Base-by-base conservation (phyloP, 1,140 invertebrate species). In the Hyles vespertilio region DNA sequence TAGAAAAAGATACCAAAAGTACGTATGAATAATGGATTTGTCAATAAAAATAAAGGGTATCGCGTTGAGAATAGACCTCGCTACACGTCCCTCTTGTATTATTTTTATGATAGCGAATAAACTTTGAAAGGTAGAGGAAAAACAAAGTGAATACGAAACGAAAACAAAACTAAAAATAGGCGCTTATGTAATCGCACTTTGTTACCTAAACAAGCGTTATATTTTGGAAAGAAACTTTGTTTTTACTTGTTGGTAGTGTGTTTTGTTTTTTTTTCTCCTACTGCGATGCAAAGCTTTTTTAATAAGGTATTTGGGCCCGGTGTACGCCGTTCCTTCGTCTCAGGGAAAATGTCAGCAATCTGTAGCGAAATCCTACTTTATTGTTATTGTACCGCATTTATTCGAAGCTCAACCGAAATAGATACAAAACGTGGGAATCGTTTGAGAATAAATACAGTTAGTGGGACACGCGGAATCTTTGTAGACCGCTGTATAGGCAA, bases 321-420 rank as follows among this genome's bases (percentile, higher is more conserved):
- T 79, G 80, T 84, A 81, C 77, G 71, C 65, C 71, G 74, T 78
- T 70, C 74, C 79, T 80, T 67, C 75, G 79, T 81, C 74, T 82
- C 74, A 65, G 70, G 76, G 80, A 84, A 79, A 84, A 86, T 85
- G 85, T 86, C 83, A 83, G 83, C 79, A 81, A 88, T 86, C 83
- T 85, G 79, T 71, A 73, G 70, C 72, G 69, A 84, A 88, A 86
- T 83, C 82, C 83, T 79, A 79, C 79, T 88, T 88, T 86, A 85
- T 85, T 85, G 81, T 86, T 86, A 84, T 80, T 82, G 80, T 84
- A 74, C 77, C 79, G 77, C 80, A 76, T 85, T 84, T 84, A 85
- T 83, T 81, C 71, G 77, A 74, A 67, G 75, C 77, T 84, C 74
- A 72, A 76, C 65, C 70, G 67, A 72, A 76, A 73, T 69, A 79